Evolutionary conservation across 2,888 invertebrate species (phyloP).

Genomic region (Asteroscopus sphinx): DNA sequence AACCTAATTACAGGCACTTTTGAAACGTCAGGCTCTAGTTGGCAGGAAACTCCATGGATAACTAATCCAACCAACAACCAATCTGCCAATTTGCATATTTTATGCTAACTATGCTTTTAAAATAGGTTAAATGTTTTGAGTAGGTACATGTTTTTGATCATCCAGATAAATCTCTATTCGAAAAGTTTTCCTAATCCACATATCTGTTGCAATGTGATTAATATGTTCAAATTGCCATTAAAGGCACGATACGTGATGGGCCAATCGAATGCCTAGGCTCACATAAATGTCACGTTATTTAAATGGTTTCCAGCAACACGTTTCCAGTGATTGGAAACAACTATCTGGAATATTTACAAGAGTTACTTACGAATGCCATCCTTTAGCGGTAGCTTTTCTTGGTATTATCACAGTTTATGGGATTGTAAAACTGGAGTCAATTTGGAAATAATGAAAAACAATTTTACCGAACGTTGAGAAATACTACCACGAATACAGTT

Average conservation of each 20-base stretch:
- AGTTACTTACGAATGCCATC: constrained; percentile 3
- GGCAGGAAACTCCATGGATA: no score
- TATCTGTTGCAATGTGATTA: constrained; percentile 5
- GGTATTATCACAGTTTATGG: neutral
- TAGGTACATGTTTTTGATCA: no score
- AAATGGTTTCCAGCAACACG: constrained; percentile 5
- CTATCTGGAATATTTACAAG: constrained; percentile 13
- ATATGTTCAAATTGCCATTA: constrained; percentile 6
- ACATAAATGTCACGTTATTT: constrained; percentile 31
- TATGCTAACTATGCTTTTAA: no score
- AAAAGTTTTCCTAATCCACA: neutral
- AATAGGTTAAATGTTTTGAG: no score
- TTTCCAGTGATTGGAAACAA: constrained; percentile 6
- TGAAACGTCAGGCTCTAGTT: no score
- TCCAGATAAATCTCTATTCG: neutral
- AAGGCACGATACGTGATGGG: constrained; percentile 12
- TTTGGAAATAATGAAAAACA: no score
- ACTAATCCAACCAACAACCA: no score
- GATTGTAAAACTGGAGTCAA: neutral
- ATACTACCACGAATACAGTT: no score
- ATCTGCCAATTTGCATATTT: no score
- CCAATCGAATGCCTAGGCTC: constrained; percentile 20
- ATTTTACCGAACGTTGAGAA: no score
- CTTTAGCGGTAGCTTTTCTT: neutral
- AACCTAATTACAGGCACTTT: no score